phyloP scores from a whole-genome alignment of 2,113 vertebrate genomes.

The Lampris incognitus region DNA sequence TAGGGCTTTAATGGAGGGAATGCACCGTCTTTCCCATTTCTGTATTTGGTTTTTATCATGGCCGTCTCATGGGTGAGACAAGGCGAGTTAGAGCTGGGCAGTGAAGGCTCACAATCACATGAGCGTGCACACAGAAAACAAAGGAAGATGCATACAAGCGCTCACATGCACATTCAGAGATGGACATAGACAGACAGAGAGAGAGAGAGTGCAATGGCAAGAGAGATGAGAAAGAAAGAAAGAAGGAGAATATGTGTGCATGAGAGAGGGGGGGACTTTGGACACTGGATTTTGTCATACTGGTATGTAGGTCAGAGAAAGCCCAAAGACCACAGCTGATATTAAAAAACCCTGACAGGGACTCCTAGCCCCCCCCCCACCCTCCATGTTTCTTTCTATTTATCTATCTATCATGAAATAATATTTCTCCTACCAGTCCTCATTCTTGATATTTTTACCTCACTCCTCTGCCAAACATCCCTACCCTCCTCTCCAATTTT shows the following conservation, averaged over 20 bases:
- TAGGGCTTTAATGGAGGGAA: too few species aligned
- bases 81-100: too few species aligned
- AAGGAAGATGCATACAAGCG: too few species aligned
- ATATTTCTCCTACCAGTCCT: not conserved
- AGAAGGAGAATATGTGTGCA: not conserved
- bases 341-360: conserved; percentile 67
- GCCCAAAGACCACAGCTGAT: conserved; percentile 64
- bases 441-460: not conserved
- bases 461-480: not conserved
- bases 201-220: not conserved
- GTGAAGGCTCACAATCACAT: too few species aligned
- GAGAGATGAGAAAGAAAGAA: conserved; percentile 2
- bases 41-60: too few species aligned
- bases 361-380: conserved; percentile 5
- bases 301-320: conserved; percentile 69
- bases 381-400: not conserved
- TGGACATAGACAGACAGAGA: not conserved
- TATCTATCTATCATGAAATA: not conserved
- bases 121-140: too few species aligned
- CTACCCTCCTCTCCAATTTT: not conserved
- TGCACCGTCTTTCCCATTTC: too few species aligned
- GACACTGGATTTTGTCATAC: conserved; percentile 21
- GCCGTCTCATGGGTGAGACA: too few species aligned
- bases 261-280: not conserved
- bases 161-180: not conserved